phyloP scores from a whole-genome alignment of 2,888 invertebrate genomes.

The Biston stratarius region DNA sequence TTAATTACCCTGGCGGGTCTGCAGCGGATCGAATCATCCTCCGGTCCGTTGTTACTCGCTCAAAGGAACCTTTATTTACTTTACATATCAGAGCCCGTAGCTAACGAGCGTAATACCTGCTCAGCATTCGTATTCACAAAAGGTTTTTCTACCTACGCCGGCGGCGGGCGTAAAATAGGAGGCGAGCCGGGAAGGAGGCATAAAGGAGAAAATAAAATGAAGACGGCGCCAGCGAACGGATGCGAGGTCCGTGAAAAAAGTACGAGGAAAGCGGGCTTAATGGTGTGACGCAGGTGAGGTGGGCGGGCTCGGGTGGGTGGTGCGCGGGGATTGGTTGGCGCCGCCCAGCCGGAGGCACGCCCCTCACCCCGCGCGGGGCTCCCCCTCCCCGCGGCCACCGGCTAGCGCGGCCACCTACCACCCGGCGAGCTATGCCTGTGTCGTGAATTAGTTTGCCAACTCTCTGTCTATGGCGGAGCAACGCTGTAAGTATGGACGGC shows the following conservation, averaged over 20 bases:
- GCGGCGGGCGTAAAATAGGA: conserved; percentile 84
- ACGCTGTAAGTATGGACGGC: conserved; percentile 85
- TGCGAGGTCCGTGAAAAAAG: conserved; percentile 85
- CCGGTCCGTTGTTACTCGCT: conserved; percentile 39
- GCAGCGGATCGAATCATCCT: conserved; percentile 41
- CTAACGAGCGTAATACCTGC: conserved; percentile 84
- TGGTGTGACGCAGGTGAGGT: conserved; percentile 85
- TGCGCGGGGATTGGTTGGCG: conserved; percentile 80
- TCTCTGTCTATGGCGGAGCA: conserved; percentile 86
- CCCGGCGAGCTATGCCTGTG: conserved; percentile 84
- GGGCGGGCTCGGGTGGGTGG: conserved; percentile 81
- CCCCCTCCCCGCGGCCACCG: conserved; percentile 71
- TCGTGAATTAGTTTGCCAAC: conserved; percentile 86
- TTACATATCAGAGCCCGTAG: conserved; percentile 80
- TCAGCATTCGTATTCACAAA: conserved; percentile 85
- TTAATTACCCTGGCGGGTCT: conserved; percentile 41
- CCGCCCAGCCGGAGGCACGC: conserved; percentile 82
- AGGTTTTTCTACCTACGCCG: conserved; percentile 83
- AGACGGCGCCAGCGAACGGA: conserved; percentile 84
- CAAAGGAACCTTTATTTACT: conserved; percentile 79
- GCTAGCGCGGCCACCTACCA: conserved; percentile 83
- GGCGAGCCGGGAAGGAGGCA: conserved; percentile 83
- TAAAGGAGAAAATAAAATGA: conserved; percentile 86
- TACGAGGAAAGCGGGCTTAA: conserved; percentile 81
- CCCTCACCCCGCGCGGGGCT: conserved; percentile 51